Conservation (phyloP, 2,888 invertebrate species). For the Drosophila mimetica region DNA sequence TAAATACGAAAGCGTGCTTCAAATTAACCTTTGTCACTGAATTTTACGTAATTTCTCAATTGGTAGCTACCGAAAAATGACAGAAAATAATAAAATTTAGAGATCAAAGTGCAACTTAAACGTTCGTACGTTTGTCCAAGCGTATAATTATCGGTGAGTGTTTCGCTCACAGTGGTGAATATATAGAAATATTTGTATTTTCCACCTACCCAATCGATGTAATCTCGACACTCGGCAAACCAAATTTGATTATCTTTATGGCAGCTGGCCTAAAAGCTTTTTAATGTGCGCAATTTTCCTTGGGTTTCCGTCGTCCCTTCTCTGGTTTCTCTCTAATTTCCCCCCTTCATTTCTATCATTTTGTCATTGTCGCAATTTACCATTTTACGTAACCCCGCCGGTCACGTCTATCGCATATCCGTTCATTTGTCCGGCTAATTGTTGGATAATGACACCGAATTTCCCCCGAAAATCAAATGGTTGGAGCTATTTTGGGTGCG, state of each 20-base stretch:
- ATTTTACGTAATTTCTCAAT: conserved; percentile 37
- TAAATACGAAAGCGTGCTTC: conserved; percentile 11
- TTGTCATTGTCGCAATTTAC: conserved; percentile 45
- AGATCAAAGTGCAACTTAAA: conserved; percentile 38
- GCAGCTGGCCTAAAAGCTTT: conserved; percentile 41
- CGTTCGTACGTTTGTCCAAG: conserved; percentile 14
- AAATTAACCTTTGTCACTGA: conserved; percentile 37
- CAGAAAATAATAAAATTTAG: conserved; percentile 16
- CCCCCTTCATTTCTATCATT: conserved; percentile 21
- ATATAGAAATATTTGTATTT: conserved; percentile 10
- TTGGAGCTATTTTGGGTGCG: conserved; percentile 6
- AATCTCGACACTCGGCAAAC: conserved; percentile 53
- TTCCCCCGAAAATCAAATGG: not conserved
- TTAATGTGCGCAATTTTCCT: conserved; percentile 45
- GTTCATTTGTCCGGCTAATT: conserved; percentile 44
- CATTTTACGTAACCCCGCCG: conserved; percentile 43
- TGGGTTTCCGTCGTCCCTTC: not conserved
- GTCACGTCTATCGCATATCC: conserved; percentile 37
- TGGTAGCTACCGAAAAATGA: conserved; percentile 30
- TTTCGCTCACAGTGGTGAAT: conserved; percentile 9
- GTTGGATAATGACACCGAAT: conserved; percentile 42
- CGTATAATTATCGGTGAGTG: conserved; percentile 30
- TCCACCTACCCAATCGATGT: conserved; percentile 57
- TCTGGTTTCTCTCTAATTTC: not conserved
- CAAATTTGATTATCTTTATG: conserved; percentile 47